These are phyloP conservation scores for Cassiopea xamachana DNA, from an alignment of 30 jellyfish, hydroid and myxozoan species.

Conservation along the genomic window DNA sequence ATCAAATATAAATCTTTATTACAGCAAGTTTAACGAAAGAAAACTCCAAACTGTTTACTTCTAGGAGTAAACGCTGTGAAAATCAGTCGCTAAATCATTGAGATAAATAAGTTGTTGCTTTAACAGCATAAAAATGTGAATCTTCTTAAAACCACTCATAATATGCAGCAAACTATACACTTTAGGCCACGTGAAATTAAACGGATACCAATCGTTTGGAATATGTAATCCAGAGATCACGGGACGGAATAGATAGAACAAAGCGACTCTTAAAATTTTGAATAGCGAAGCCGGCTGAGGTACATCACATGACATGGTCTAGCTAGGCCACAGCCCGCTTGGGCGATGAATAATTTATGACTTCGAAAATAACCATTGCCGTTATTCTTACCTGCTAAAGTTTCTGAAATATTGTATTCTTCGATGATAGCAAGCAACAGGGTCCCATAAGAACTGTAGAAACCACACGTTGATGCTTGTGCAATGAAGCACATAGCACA, in stretches of 20 bases:
- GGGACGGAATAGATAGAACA: background rate
- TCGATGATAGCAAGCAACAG: constrained; percentile 81
- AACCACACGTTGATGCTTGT: constrained; percentile 86
- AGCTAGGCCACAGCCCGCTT: constrained; percentile 31
- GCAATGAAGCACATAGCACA: constrained; percentile 72
- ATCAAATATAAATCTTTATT: too few species aligned
- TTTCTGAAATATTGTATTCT: constrained; percentile 72
- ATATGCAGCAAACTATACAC: too few species aligned
- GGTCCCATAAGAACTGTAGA: constrained; percentile 83
- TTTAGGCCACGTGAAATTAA: background rate
- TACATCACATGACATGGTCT: constrained; percentile 30
- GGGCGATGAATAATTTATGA: constrained; percentile 37
- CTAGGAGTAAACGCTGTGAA: too few species aligned
- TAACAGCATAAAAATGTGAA: too few species aligned
- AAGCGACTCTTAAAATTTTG: background rate
- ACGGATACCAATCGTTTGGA: background rate
- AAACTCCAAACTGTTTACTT: too few species aligned
- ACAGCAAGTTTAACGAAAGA: too few species aligned
- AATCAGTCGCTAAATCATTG: too few species aligned
- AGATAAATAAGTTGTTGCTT: too few species aligned
- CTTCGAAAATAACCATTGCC: constrained; percentile 9
- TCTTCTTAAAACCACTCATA: too few species aligned
- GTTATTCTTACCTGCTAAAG: constrained; percentile 84
- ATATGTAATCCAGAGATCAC: background rate
- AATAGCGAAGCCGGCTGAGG: background rate